A percentile compares a stretch with the other conserved stretches of the same genome.
These are phyloP conservation scores for Channallabes apus DNA, from an alignment of 2,797 vertebrate species.

Conservation along the genomic window DNA sequence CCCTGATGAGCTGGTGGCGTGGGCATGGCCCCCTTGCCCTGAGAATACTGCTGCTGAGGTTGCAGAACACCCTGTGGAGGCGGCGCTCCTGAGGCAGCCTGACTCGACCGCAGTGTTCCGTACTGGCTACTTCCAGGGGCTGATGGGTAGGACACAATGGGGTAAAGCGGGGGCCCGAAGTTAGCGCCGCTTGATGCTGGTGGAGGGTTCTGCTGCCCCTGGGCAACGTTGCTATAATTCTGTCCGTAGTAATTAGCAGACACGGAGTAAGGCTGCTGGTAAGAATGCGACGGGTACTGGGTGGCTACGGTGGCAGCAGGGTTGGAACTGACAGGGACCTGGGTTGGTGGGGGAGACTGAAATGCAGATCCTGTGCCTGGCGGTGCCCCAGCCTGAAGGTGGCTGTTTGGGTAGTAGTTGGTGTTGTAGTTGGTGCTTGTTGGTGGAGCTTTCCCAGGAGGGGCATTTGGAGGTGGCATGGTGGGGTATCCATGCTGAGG, in stretches of 20 bases:
- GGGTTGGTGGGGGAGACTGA: conserved; percentile 65
- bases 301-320: conserved; percentile 61
- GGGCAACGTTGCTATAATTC: conserved; percentile 68
- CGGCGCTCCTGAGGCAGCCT: conserved; percentile 63
- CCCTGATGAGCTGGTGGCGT: conserved; percentile 64
- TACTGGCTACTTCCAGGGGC: conserved; percentile 76
- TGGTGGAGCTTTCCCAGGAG: conserved; percentile 79
- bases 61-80: conserved; percentile 55
- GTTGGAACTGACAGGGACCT: conserved; percentile 61
- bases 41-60: conserved; percentile 75
- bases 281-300: conserved; percentile 70
- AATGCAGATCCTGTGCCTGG: conserved; percentile 63
- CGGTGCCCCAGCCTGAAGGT: conserved; percentile 66
- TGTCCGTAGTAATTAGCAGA: conserved; percentile 75
- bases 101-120: conserved; percentile 76
- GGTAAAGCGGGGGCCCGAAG: conserved; percentile 70
- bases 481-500: conserved; percentile 73
- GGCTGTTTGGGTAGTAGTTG: conserved; percentile 81
- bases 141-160: conserved; percentile 80
- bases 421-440: conserved; percentile 74
- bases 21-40: conserved; percentile 66
- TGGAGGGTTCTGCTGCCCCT: conserved; percentile 75
- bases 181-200: conserved; percentile 59
- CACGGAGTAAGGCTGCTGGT: conserved; percentile 71
- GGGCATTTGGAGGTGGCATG: conserved; percentile 74